Percentiles rank a stretch among this genome's conserved stretches.
Evolutionary conservation across 2,113 vertebrate genomes (phyloP).

Genomic region (Colaptes auratus): DNA sequence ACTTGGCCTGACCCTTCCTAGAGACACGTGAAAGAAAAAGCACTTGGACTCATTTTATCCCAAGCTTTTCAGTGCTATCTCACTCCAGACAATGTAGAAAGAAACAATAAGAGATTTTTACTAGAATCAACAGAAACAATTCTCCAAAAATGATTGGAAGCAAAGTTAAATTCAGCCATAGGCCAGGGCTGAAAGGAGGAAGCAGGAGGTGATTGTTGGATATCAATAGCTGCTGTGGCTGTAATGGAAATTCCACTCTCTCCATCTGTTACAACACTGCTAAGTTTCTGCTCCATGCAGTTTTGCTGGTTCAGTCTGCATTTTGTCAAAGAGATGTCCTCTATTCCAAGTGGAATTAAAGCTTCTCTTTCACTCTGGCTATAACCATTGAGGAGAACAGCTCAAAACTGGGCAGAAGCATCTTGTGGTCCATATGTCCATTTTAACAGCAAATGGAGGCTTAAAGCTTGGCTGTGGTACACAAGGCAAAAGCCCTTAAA

Average conservation of each 20-base stretch:
- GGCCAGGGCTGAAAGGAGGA: neutral
- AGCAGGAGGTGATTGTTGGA: neutral
- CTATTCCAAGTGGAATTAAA: neutral
- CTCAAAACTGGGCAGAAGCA: neutral
- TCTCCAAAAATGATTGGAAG: neutral
- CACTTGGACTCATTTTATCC: neutral
- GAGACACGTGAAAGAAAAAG: neutral
- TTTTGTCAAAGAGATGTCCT: neutral
- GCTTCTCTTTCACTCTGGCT: neutral
- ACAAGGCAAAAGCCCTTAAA: neutral
- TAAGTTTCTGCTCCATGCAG: neutral
- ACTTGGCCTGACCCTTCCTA: neutral
- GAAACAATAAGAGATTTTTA: neutral
- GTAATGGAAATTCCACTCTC: neutral
- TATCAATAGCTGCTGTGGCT: neutral
- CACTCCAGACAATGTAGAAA: neutral
- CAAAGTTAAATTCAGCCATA: neutral
- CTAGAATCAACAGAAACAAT: neutral
- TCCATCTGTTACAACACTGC: neutral
- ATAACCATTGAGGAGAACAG: neutral
- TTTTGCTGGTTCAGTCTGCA: neutral
- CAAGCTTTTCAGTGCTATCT: neutral
- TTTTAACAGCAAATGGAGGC: neutral
- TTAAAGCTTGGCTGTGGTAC: neutral
- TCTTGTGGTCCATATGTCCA: neutral